phyloP scores from a whole-genome alignment of 2,113 vertebrate genomes.

The Nematolebias whitei region DNA sequence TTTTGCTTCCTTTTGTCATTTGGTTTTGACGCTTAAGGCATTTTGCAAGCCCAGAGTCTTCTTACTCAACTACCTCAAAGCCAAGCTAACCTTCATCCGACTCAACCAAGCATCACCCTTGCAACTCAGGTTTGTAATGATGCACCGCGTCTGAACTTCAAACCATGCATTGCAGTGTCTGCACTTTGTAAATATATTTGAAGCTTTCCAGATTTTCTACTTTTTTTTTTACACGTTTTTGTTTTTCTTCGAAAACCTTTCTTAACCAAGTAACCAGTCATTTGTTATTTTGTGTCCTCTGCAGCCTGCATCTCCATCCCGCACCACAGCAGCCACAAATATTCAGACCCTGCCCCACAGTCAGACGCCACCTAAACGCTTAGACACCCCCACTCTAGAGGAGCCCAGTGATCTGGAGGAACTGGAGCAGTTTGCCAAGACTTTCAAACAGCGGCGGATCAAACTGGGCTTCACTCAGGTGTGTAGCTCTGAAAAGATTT shows the following conservation, averaged over 20 bases:
- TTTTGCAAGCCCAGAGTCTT: constrained; percentile 97
- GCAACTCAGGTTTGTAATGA: constrained; percentile 88
- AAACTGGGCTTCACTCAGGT: constrained; percentile 99
- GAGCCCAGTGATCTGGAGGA: constrained; percentile 99
- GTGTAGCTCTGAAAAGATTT: neutral
- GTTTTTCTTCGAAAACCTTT: neutral
- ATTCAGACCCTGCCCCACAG: constrained; percentile 93
- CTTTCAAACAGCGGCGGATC: constrained; percentile 99
- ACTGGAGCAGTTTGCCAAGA: constrained; percentile 99
- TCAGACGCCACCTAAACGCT: constrained; percentile 97
- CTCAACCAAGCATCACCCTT: constrained; percentile 97
- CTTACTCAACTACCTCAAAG: constrained; percentile 99
- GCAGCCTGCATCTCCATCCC: constrained; percentile 97
- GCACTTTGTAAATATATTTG: neutral
- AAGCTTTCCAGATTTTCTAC: neutral
- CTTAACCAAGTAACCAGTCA: neutral
- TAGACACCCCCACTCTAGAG: constrained; percentile 96
- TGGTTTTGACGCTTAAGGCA: constrained; percentile 76
- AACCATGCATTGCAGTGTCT: neutral
- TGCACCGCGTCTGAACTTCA: constrained; percentile 5
- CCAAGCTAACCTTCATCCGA: constrained; percentile 99
- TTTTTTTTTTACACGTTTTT: neutral
- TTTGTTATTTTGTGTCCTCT: constrained; percentile 22
- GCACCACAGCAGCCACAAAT: constrained; percentile 95
- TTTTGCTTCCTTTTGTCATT: constrained; percentile 3